Percentiles rank a stretch among this genome's conserved stretches.
phyloP scores from a whole-genome alignment of 1,140 invertebrate species.

The Drosophila nigromelanica region DNA sequence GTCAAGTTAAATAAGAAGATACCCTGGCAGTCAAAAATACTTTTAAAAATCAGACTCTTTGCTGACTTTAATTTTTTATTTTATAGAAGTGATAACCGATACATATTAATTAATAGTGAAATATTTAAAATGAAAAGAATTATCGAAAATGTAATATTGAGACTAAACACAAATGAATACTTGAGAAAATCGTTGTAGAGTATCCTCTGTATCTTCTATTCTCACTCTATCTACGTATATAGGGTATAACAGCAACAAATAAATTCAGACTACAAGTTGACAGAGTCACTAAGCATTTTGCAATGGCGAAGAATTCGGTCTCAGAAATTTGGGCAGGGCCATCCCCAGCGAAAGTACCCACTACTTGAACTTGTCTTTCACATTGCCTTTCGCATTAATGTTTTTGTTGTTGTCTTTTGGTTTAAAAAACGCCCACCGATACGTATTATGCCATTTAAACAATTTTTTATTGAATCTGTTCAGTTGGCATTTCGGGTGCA shows the following conservation, averaged over 20 bases:
- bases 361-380: constrained; percentile 63
- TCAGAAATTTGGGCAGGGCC: constrained; percentile 47
- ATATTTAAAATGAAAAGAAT: no score
- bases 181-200: neutral
- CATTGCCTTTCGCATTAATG: constrained; percentile 6
- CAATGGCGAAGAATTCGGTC: constrained; percentile 1
- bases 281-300: constrained; percentile 43
- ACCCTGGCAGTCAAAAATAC: neutral
- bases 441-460: constrained; percentile 26
- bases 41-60: no score
- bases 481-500: constrained; percentile 1
- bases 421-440: constrained; percentile 50
- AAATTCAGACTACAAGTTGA: constrained; percentile 16
- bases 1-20: neutral
- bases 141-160: no score
- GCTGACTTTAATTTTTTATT: no score
- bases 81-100: no score
- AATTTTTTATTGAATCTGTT: constrained; percentile 12
- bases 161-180: neutral
- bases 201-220: neutral
- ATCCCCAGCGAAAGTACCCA: constrained; percentile 5
- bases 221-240: neutral
- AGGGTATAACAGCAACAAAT: constrained; percentile 7
- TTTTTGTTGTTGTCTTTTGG: constrained; percentile 35
- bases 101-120: no score